Conservation (phyloP, 2,888 invertebrate genomes). For the Heteromurus nitidus region DNA sequence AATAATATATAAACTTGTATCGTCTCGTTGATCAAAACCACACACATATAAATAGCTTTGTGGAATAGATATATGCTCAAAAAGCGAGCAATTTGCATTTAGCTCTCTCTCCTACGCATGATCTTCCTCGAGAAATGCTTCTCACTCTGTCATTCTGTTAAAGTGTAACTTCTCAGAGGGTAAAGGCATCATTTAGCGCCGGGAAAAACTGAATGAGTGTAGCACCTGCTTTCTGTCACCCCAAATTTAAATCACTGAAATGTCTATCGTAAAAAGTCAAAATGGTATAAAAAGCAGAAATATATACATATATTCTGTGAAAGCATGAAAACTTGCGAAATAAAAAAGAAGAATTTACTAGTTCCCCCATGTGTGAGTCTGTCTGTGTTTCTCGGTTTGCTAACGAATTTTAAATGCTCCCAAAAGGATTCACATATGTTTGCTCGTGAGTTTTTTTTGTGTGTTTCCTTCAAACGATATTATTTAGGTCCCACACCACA, state of each 20-base stretch:
- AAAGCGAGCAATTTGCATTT: no score
- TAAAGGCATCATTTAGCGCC: constrained; percentile 47
- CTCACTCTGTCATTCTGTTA: no score
- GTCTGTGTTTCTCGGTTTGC: background rate
- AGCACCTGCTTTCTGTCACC: constrained; percentile 64
- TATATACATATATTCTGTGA: no score
- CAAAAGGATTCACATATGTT: background rate
- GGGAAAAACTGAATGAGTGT: constrained; percentile 26
- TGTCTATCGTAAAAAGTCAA: constrained; percentile 49
- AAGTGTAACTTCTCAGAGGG: background rate
- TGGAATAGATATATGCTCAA: no score
- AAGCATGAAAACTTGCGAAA: constrained; percentile 34
- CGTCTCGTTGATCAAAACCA: no score
- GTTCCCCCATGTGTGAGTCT: background rate
- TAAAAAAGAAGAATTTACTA: constrained; percentile 4
- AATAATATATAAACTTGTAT: no score
- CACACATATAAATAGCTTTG: no score
- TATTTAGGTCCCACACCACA: no score
- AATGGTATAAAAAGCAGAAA: background rate
- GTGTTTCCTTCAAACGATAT: no score
- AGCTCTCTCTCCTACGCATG: no score
- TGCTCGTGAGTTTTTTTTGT: no score
- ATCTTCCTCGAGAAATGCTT: no score
- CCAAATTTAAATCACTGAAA: constrained; percentile 52
- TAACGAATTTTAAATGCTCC: constrained; percentile 6